These are phyloP conservation scores for Sphaeramia orbicularis DNA, from an alignment of 2,797 vertebrate species.

Conservation along the genomic window DNA sequence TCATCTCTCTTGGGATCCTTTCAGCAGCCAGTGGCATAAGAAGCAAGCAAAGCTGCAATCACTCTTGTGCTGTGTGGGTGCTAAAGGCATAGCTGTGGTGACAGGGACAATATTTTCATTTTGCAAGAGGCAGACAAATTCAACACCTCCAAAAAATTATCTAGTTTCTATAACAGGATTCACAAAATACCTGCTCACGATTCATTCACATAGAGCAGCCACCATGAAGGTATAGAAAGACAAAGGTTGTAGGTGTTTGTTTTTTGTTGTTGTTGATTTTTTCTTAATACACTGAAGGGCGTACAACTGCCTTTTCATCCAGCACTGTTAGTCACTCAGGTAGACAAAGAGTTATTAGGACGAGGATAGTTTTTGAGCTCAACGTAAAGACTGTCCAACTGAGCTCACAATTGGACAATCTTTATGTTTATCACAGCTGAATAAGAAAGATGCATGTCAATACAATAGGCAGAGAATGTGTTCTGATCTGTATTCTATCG, in stretches of 20 bases:
- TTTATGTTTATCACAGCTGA: not conserved
- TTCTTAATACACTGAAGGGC: not conserved
- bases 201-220: constrained; percentile 10
- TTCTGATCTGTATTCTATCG: not conserved
- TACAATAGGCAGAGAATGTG: not conserved
- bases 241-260: constrained; percentile 9
- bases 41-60: constrained; percentile 52
- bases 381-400: not conserved
- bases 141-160: constrained; percentile 39
- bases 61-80: constrained; percentile 43
- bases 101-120: constrained; percentile 62
- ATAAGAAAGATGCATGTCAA: not conserved
- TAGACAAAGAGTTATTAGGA: not conserved
- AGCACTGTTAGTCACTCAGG: not conserved
- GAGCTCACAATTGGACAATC: not conserved
- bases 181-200: constrained; percentile 36
- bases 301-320: not conserved
- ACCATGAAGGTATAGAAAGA: constrained; percentile 2
- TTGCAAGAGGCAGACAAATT: constrained; percentile 43
- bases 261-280: not conserved
- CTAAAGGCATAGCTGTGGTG: constrained; percentile 46
- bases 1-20: constrained; percentile 52
- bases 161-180: constrained; percentile 38
- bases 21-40: constrained; percentile 51
- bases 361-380: no score